Percentiles rank a stretch among this genome's conserved stretches.
These are phyloP conservation scores for Plemyria rubiginata DNA, from an alignment of 2,888 invertebrate genomes.

Conservation along the genomic window DNA sequence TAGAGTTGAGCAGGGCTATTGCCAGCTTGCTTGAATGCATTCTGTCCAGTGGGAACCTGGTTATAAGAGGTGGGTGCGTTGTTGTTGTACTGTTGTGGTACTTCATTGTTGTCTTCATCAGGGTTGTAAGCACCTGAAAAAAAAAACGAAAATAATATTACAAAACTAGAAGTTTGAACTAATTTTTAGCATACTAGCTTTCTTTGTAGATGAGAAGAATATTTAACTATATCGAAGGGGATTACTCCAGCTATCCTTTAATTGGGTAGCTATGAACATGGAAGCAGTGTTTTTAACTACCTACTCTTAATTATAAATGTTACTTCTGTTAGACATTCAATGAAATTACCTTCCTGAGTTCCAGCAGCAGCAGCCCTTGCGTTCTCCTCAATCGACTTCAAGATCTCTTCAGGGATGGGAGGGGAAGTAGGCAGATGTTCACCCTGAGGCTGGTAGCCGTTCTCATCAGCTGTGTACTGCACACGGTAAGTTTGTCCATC, in stretches of 20 bases:
- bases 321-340: background rate
- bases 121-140: conserved; percentile 76
- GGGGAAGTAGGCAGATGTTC: conserved; percentile 76
- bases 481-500: conserved; percentile 73
- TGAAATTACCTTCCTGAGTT: conserved; percentile 72
- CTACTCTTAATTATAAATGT: no score
- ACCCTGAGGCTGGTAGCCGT: conserved; percentile 74
- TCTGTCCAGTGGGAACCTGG: conserved; percentile 33
- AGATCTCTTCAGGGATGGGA: conserved; percentile 76
- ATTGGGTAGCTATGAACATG: no score
- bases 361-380: conserved; percentile 76
- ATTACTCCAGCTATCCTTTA: no score
- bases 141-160: no score
- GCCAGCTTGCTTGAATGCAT: conserved; percentile 26
- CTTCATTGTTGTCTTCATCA: conserved; percentile 60
- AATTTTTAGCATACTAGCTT: no score
- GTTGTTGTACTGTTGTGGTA: conserved; percentile 48
- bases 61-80: conserved; percentile 37
- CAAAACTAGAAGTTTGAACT: no score
- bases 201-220: no score
- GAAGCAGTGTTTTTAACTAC: no score
- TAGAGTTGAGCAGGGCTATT: conserved; percentile 37
- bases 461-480: conserved; percentile 78
- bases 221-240: no score
- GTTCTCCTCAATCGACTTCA: conserved; percentile 74